Evolutionary conservation across 2,113 vertebrate genomes (phyloP).

Genomic region (Pseudopodoces humilis): DNA sequence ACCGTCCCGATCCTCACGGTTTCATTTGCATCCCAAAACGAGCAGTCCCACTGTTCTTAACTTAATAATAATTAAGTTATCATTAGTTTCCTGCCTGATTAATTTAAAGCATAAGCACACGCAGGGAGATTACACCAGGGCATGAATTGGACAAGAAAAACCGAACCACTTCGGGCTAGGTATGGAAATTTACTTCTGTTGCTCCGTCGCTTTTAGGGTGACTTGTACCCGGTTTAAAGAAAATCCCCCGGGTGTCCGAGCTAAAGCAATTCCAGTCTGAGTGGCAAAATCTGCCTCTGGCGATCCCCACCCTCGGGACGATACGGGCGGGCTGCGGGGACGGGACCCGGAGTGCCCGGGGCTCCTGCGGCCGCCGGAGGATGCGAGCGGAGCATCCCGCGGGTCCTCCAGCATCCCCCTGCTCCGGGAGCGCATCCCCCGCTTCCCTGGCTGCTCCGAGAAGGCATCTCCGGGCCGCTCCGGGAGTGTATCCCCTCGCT

Average conservation of each 20-base stretch:
- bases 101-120: not conserved
- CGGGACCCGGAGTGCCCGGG: not conserved
- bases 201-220: not conserved
- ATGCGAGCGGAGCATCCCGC: not conserved
- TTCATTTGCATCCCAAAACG: not conserved
- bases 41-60: not conserved
- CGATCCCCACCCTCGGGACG: not conserved
- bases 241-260: not conserved
- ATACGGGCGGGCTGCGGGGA: not conserved
- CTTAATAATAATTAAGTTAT: not conserved
- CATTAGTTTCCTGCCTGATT: not conserved
- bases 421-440: not conserved
- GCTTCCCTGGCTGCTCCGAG: not conserved
- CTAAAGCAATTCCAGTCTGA: not conserved
- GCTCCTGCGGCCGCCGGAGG: not conserved
- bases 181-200: not conserved
- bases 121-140: not conserved
- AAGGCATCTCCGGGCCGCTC: not conserved
- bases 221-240: not conserved
- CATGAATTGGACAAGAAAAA: not conserved
- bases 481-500: not conserved
- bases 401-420: not conserved
- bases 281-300: not conserved
- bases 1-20: not conserved
- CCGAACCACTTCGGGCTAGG: not conserved